A percentile compares a stretch with the other conserved stretches of the same genome.
Conservation (phyloP, 2,113 vertebrate genomes). For the Meleagris gallopavo region DNA sequence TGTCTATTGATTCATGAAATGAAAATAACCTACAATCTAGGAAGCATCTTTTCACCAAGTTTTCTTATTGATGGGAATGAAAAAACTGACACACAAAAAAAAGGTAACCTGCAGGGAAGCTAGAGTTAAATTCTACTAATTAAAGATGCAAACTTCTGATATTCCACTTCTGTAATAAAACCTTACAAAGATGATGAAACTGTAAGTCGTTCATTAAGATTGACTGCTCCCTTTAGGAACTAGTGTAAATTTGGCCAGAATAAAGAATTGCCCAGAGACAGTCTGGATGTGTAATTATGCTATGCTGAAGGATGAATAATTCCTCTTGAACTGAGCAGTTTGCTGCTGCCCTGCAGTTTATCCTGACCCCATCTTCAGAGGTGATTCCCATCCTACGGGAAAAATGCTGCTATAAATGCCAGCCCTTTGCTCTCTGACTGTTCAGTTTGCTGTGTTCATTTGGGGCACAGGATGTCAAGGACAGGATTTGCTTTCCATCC, state of each 20-base stretch:
- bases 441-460: neutral
- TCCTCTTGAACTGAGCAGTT: neutral
- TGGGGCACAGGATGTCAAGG: neutral
- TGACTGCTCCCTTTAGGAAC: constrained; percentile 50
- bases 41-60: neutral
- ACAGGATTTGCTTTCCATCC: neutral
- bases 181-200: constrained; percentile 17
- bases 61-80: neutral
- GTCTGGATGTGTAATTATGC: constrained; percentile 42
- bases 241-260: neutral
- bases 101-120: neutral
- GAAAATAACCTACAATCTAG: neutral
- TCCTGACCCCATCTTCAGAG: constrained; percentile 6
- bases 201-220: constrained; percentile 31
- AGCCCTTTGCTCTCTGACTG: neutral
- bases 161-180: neutral
- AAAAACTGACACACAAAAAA: neutral
- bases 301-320: constrained; percentile 50
- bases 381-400: neutral
- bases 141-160: constrained; percentile 18
- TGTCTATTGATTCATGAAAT: neutral
- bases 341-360: constrained; percentile 27
- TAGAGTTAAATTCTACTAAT: constrained; percentile 23
- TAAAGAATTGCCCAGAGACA: constrained; percentile 22
- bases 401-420: neutral